A percentile compares a stretch with the other conserved stretches of the same genome.
These are phyloP conservation scores for Dione juno DNA, from an alignment of 2,888 invertebrate species.

Conservation along the genomic window DNA sequence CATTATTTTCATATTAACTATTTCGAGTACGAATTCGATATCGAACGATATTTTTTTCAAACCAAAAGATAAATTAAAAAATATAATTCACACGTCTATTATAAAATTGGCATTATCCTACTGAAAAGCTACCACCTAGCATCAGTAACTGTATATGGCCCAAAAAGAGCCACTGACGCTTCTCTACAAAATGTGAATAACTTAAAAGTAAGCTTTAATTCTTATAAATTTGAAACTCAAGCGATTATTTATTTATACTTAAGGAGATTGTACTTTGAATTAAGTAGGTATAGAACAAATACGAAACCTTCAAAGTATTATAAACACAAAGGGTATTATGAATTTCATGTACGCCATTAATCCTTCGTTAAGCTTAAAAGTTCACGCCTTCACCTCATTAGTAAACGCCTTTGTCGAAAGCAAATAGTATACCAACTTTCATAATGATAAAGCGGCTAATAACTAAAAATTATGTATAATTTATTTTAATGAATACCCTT, in stretches of 20 bases:
- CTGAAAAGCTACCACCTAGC: too few relatives aligned
- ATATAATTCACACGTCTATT: too few relatives aligned
- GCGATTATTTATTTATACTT: conserved; percentile 9
- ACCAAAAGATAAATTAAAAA: too few relatives aligned
- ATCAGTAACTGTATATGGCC: too few relatives aligned
- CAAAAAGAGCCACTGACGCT: too few relatives aligned
- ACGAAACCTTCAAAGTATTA: conserved; percentile 11
- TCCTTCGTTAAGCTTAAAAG: conserved; percentile 27
- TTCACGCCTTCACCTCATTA: conserved; percentile 28
- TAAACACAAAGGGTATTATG: conserved; percentile 23
- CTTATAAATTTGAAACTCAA: background rate
- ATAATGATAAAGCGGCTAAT: background rate
- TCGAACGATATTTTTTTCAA: too few relatives aligned
- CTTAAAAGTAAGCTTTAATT: background rate
- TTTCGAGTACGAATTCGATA: too few relatives aligned
- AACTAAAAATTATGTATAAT: background rate
- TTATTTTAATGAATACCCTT: background rate
- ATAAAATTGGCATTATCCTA: too few relatives aligned
- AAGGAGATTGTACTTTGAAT: conserved; percentile 11
- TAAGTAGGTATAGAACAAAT: conserved; percentile 20
- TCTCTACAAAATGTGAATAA: too few relatives aligned
- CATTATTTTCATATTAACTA: too few relatives aligned
- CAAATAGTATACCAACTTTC: conserved; percentile 14
- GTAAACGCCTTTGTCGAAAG: conserved; percentile 20
- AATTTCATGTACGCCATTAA: conserved; percentile 25